Conservation (phyloP, 1,140 invertebrate species). For the Musca vetustissima region DNA sequence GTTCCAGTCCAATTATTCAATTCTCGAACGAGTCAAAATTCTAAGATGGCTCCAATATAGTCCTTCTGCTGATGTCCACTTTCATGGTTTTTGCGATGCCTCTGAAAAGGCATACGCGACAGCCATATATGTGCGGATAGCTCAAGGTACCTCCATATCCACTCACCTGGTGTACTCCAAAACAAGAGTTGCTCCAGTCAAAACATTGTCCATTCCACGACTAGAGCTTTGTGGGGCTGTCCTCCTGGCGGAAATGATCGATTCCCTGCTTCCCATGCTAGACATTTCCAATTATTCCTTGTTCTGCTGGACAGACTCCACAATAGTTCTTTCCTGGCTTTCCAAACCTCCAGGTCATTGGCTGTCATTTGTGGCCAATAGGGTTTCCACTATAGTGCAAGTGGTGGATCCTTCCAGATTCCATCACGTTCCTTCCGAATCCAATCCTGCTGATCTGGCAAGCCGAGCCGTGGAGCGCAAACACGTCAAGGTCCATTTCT, state of each 20-base stretch:
- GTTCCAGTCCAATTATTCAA: too few relatives aligned
- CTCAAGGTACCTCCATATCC: too few relatives aligned
- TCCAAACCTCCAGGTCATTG: constrained; percentile 38
- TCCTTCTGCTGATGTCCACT: too few relatives aligned
- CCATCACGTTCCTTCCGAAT: constrained; percentile 40
- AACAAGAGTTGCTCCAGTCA: constrained; percentile 40
- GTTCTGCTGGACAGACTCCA: constrained; percentile 55
- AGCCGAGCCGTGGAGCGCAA: constrained; percentile 36
- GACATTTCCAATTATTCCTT: constrained; percentile 35
- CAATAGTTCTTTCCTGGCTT: constrained; percentile 50
- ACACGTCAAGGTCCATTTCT: background rate
- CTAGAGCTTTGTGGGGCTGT: constrained; percentile 49
- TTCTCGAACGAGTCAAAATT: too few relatives aligned
- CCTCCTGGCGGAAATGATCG: constrained; percentile 36
- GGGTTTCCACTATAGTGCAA: constrained; percentile 46
- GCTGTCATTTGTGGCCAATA: constrained; percentile 52
- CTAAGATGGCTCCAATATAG: too few relatives aligned
- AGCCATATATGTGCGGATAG: too few relatives aligned
- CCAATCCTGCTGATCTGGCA: constrained; percentile 56
- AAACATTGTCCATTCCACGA: constrained; percentile 41
- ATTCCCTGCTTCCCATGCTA: constrained; percentile 32
- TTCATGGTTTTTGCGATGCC: too few relatives aligned
- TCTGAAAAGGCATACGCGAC: too few relatives aligned
- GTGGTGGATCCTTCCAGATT: constrained; percentile 40
- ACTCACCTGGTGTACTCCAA: background rate